These are phyloP conservation scores for Tenthredo amoena DNA, from an alignment of 2,888 invertebrate species.

Conservation along the genomic window DNA sequence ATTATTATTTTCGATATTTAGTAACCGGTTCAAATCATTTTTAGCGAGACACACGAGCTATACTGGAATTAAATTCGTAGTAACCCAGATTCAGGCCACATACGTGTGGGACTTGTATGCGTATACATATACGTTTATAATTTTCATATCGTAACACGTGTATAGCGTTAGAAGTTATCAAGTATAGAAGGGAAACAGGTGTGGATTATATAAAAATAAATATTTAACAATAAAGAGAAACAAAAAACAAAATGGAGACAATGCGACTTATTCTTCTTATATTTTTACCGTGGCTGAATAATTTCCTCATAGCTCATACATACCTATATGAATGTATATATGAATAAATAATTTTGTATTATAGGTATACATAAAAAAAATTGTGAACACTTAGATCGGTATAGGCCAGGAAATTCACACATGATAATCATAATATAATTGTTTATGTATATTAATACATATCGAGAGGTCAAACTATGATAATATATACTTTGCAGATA, in stretches of 20 bases:
- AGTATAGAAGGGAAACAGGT: neutral
- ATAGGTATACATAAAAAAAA: neutral
- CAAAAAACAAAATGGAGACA: neutral
- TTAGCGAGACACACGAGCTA: neutral
- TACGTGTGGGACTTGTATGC: neutral
- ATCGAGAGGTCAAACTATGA: neutral
- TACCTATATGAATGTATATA: too few relatives aligned
- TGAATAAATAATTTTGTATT: neutral
- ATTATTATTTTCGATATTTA: neutral
- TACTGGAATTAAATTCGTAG: neutral
- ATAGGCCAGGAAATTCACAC: neutral
- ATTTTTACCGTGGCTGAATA: neutral
- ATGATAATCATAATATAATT: neutral
- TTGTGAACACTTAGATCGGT: neutral
- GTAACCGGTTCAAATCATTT: neutral
- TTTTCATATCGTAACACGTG: too few relatives aligned
- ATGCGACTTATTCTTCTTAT: neutral
- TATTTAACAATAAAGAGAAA: neutral
- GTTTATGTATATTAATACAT: neutral
- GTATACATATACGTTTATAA: too few relatives aligned
- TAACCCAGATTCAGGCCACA: conserved; percentile 2
- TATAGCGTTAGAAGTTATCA: neutral
- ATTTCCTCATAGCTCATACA: too few relatives aligned
- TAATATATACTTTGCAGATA: neutral
- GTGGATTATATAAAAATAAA: neutral